phyloP scores from a whole-genome alignment of 2,888 invertebrate genomes.

The Tiphia femorata region DNA sequence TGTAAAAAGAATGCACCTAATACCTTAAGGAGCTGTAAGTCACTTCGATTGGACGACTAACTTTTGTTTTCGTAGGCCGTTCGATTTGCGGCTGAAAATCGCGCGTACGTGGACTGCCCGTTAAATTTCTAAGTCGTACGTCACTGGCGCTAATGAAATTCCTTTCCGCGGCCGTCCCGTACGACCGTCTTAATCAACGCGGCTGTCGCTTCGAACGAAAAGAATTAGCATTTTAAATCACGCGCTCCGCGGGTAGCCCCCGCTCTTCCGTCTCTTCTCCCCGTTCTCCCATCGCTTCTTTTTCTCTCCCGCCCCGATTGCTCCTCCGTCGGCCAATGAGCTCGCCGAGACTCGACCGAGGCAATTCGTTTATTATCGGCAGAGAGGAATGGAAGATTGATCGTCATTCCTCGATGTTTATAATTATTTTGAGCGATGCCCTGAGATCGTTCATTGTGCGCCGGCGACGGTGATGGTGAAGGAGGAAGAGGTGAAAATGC shows the following conservation, averaged over 20 bases:
- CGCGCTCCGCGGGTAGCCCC: constrained; percentile 54
- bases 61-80: no score
- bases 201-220: constrained; percentile 50
- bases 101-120: constrained; percentile 13
- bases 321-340: constrained; percentile 2
- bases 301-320: constrained; percentile 8
- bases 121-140: constrained; percentile 43
- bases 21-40: no score
- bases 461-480: neutral
- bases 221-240: constrained; percentile 62
- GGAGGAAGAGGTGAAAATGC: neutral
- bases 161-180: constrained; percentile 39
- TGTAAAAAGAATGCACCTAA: no score
- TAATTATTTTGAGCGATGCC: constrained; percentile 59
- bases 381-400: constrained; percentile 51
- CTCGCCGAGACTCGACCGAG: neutral
- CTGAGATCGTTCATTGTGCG: constrained; percentile 36
- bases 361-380: constrained; percentile 59
- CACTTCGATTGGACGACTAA: no score
- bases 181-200: constrained; percentile 59
- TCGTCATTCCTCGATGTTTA: constrained; percentile 55
- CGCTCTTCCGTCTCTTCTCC: neutral
- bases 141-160: constrained; percentile 57
- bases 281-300: neutral
- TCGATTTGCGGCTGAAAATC: no score